Conservation (phyloP, 2,113 vertebrate genomes). For the Nymphicus hollandicus region DNA sequence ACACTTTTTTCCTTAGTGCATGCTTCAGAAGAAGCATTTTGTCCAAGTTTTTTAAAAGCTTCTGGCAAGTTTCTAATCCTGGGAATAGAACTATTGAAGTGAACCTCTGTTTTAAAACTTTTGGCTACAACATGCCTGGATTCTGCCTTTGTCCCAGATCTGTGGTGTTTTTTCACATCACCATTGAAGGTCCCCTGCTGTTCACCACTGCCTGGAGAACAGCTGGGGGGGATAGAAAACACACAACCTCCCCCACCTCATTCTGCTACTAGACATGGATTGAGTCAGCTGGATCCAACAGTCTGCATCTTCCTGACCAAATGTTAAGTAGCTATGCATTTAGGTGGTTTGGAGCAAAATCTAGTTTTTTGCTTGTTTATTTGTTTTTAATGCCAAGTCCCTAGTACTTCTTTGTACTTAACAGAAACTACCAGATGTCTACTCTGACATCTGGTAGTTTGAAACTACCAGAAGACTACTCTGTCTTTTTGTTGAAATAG, state of each 20-base stretch:
- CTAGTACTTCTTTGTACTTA: not conserved
- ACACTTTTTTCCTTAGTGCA: not conserved
- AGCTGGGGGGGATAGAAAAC: rapidly evolving
- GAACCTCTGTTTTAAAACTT: not conserved
- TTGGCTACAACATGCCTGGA: not conserved
- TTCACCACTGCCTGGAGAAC: not conserved
- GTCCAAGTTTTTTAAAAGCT: not conserved
- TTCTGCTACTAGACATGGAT: not conserved
- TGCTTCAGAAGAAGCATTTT: not conserved
- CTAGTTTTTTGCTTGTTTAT: not conserved
- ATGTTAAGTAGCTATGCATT: not conserved
- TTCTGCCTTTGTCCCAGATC: not conserved
- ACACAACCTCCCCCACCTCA: not conserved
- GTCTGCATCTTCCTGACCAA: not conserved
- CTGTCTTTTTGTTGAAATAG: not conserved
- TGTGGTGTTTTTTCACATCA: rapidly evolving
- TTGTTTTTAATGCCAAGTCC: not conserved
- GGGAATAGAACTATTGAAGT: not conserved
- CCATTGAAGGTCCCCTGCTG: not conserved
- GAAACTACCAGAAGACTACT: not conserved
- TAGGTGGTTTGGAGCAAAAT: not conserved
- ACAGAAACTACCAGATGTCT: not conserved
- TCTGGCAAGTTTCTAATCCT: not conserved
- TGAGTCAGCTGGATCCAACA: not conserved
- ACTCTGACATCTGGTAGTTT: too few species aligned